phyloP scores from a whole-genome alignment of 2,797 vertebrate genomes.

The Sebastes matsubarae region DNA sequence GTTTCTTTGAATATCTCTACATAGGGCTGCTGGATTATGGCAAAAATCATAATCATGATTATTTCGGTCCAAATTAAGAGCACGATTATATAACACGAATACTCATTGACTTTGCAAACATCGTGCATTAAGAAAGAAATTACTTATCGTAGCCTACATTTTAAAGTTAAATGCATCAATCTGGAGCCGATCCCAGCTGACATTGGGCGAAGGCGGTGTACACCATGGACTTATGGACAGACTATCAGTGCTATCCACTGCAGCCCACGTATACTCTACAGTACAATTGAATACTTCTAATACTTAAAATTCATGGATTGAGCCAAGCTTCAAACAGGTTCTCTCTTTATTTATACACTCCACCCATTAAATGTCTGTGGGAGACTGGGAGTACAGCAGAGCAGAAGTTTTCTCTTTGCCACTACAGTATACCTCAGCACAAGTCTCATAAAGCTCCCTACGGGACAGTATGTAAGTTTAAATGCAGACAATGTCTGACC shows the following conservation, averaged over 20 bases:
- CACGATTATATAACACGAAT: too few relatives aligned
- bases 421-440: not conserved
- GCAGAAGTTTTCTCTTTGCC: not conserved
- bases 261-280: not conserved
- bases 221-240: too few relatives aligned
- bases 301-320: not conserved
- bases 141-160: too few relatives aligned
- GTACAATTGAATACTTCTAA: not conserved
- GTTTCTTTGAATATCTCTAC: not conserved
- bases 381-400: not conserved
- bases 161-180: too few relatives aligned
- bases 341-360: not conserved
- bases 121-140: too few relatives aligned
- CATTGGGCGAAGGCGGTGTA: too few relatives aligned
- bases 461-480: not conserved
- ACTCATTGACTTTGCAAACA: too few relatives aligned
- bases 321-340: not conserved
- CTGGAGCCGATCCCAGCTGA: too few relatives aligned
- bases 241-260: too few relatives aligned
- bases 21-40: not conserved
- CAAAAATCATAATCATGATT: too few relatives aligned
- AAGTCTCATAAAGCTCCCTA: conserved; percentile 4
- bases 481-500: not conserved
- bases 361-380: not conserved
- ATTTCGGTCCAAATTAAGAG: too few relatives aligned